Percentiles rank a stretch among this genome's conserved stretches.
Conservation (phyloP, 1,140 invertebrate species). For the Yoshiicerus persimilis region DNA sequence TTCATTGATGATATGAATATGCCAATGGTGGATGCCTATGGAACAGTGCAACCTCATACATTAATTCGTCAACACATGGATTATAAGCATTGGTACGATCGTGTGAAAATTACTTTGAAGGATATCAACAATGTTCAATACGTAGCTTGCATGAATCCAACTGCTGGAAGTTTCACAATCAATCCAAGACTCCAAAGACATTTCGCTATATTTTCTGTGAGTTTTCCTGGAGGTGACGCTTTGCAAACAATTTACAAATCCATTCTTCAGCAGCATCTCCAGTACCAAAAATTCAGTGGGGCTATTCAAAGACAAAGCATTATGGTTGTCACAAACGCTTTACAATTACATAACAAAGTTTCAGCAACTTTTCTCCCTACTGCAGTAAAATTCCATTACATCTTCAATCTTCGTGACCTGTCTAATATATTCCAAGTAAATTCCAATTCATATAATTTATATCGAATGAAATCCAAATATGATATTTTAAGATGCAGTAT, state of each 20-base stretch:
- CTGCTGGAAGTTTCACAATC: conserved; percentile 93
- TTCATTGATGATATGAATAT: conserved; percentile 98
- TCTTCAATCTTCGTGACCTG: conserved; percentile 92
- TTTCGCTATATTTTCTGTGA: conserved; percentile 91
- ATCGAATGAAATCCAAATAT: no score
- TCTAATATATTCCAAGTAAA: conserved; percentile 80
- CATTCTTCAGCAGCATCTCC: conserved; percentile 83
- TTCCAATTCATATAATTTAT: no score
- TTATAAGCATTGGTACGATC: conserved; percentile 93
- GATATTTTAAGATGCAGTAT: no score
- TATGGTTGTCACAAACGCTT: conserved; percentile 76
- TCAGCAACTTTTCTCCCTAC: conserved; percentile 64
- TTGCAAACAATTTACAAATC: conserved; percentile 85
- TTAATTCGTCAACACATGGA: conserved; percentile 92
- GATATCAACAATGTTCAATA: conserved; percentile 97
- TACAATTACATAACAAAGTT: conserved; percentile 82
- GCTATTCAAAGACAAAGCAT: conserved; percentile 60
- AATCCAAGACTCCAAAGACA: conserved; percentile 90
- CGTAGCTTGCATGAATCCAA: conserved; percentile 96
- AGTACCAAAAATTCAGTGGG: conserved; percentile 71
- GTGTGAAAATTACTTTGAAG: conserved; percentile 85
- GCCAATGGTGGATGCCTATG: conserved; percentile 80
- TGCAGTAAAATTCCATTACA: conserved; percentile 94
- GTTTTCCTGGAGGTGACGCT: conserved; percentile 83
- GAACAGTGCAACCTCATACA: conserved; percentile 94